phyloP scores from a whole-genome alignment of 1,140 invertebrate genomes.

The Rhopalosiphum padi region DNA sequence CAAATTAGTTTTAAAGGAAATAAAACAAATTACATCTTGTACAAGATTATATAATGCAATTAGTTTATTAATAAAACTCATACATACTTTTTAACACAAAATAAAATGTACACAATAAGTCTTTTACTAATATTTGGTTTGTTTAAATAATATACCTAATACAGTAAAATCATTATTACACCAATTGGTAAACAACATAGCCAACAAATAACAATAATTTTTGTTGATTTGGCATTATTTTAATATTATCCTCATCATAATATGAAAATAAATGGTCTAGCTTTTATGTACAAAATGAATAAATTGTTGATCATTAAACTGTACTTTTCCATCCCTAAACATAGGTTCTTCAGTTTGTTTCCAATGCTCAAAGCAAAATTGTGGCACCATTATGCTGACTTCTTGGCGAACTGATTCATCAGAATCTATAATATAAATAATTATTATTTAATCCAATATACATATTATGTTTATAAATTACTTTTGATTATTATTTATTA shows the following conservation, averaged over 20 bases:
- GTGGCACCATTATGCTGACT: constrained; percentile 83
- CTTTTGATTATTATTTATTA: background rate
- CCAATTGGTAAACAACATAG: background rate
- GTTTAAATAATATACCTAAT: background rate
- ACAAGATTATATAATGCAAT: background rate
- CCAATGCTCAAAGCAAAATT: constrained; percentile 73
- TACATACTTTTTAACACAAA: background rate
- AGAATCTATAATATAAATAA: constrained; percentile 73
- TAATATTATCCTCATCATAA: no score
- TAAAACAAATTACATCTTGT: background rate
- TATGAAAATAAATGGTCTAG: background rate
- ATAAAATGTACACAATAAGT: background rate
- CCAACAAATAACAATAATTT: background rate
- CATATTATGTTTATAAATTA: background rate
- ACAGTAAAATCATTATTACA: background rate
- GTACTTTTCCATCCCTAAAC: constrained; percentile 63
- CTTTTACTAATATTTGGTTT: background rate
- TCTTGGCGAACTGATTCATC: constrained; percentile 76
- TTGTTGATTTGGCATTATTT: background rate
- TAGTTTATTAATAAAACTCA: background rate
- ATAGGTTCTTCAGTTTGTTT: constrained; percentile 66
- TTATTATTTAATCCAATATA: background rate
- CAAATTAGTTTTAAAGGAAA: background rate
- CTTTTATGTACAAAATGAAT: constrained; percentile 61
- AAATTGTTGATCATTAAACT: constrained; percentile 64